phyloP scores from a whole-genome alignment of 1,140 invertebrate species.

The Myzus persicae region DNA sequence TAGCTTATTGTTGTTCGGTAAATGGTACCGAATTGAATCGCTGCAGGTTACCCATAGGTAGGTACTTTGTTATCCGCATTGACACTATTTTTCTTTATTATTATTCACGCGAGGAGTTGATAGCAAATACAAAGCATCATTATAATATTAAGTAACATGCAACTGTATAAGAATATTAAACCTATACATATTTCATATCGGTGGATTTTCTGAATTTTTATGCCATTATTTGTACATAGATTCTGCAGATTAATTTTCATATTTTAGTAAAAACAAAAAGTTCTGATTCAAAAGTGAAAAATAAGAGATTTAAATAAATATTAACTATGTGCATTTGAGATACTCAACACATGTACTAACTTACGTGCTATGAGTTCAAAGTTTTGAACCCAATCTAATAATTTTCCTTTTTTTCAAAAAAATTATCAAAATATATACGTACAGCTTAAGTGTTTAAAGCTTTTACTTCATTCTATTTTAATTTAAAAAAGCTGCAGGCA shows the following conservation, averaged over 20 bases:
- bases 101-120: background rate
- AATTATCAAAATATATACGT: background rate
- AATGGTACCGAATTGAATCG: background rate
- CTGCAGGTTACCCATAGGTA: background rate
- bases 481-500: background rate
- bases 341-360: background rate
- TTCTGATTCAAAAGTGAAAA: background rate
- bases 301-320: background rate
- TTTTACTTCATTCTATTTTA: background rate
- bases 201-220: no score
- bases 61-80: background rate
- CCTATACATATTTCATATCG: no score
- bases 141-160: background rate
- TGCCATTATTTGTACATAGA: no score
- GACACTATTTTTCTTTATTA: background rate
- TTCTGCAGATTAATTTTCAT: background rate
- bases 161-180: no score
- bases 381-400: background rate
- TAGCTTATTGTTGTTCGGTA: background rate
- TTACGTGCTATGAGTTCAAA: background rate
- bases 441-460: background rate
- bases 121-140: background rate
- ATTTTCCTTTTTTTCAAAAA: background rate
- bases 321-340: background rate
- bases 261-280: background rate